Evolutionary conservation across 2,888 invertebrate genomes (phyloP).

Genomic region (Melinaea menophilus): DNA sequence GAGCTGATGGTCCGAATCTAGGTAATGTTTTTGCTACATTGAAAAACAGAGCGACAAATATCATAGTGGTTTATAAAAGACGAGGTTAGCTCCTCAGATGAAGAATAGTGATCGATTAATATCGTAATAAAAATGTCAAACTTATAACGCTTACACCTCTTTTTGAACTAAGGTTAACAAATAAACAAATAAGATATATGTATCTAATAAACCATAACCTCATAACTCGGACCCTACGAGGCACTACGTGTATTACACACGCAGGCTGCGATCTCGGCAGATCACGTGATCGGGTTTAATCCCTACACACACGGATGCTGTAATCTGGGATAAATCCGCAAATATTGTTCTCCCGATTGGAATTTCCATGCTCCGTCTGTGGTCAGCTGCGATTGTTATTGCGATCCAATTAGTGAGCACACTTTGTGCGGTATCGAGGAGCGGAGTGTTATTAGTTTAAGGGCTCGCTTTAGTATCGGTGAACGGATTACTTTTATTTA

Average conservation of each 20-base stretch:
- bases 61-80: too few species aligned
- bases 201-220: conserved; percentile 15
- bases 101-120: too few species aligned
- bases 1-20: too few species aligned
- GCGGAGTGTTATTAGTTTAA: conserved; percentile 6
- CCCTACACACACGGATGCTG: conserved; percentile 57
- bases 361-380: conserved; percentile 29
- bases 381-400: conserved; percentile 29
- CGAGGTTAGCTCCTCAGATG: too few species aligned
- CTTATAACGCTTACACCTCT: too few species aligned
- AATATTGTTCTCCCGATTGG: conserved; percentile 48
- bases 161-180: too few species aligned
- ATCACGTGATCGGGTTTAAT: conserved; percentile 63
- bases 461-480: background rate
- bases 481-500: conserved; percentile 5
- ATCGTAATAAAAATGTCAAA: too few species aligned
- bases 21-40: too few species aligned
- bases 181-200: background rate
- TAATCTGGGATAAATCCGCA: conserved; percentile 53
- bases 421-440: conserved; percentile 17
- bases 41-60: too few species aligned
- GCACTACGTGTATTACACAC: conserved; percentile 61
- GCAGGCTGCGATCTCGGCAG: conserved; percentile 54
- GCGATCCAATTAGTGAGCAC: conserved; percentile 29
- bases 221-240: conserved; percentile 35